Conservation (phyloP, 2,797 vertebrate species). For the Choloepus didactylus region DNA sequence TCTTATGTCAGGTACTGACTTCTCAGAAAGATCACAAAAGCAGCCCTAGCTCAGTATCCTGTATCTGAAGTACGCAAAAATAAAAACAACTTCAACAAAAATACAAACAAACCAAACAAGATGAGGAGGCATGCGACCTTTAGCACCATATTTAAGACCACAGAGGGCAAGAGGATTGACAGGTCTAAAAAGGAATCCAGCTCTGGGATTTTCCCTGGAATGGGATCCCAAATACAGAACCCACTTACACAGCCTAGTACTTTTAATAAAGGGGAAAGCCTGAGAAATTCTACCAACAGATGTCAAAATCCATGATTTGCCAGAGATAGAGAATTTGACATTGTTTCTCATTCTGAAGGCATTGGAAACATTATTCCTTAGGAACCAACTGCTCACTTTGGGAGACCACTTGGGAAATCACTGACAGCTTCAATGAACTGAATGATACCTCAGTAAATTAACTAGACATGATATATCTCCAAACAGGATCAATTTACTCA, state of each 20-base stretch:
- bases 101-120: conserved; percentile 64
- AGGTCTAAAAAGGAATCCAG: conserved; percentile 21
- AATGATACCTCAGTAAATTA: conserved; percentile 34
- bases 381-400: conserved; percentile 39
- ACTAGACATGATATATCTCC: conserved; percentile 36
- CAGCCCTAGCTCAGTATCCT: conserved; percentile 58
- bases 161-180: not conserved
- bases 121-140: conserved; percentile 17
- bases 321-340: conserved; percentile 77
- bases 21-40: conserved; percentile 53
- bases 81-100: conserved; percentile 10
- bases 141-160: conserved; percentile 83
- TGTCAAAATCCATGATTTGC: conserved; percentile 76
- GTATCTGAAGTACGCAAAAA: conserved; percentile 62
- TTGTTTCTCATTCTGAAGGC: conserved; percentile 74
- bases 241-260: not conserved
- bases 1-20: conserved; percentile 59
- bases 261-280: conserved; percentile 76
- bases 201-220: conserved; percentile 26
- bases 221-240: conserved; percentile 3
- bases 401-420: conserved; percentile 52
- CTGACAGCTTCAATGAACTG: conserved; percentile 28
- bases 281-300: conserved; percentile 74
- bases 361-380: conserved; percentile 60
- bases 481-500: conserved; percentile 43